Conservation (phyloP, 2,113 vertebrate genomes). For the Sinocyclocheilus grahami region DNA sequence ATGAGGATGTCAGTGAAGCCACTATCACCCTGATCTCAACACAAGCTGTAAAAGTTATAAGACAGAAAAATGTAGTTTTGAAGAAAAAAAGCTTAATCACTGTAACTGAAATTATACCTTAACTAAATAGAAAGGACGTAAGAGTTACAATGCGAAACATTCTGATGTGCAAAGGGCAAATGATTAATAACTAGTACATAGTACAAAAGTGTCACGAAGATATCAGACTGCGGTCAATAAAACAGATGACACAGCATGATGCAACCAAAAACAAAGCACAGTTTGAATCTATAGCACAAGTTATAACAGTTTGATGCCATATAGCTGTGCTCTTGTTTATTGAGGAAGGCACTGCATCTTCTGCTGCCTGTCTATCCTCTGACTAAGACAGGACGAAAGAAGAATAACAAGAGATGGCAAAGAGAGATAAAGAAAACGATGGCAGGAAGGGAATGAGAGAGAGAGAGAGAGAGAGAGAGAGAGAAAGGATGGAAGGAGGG, state of each 20-base stretch:
- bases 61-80: too few relatives aligned
- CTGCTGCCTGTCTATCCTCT: neutral
- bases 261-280: neutral
- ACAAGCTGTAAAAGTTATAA: neutral
- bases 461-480: neutral
- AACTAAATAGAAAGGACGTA: too few relatives aligned
- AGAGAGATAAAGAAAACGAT: slow-evolving; percentile 21
- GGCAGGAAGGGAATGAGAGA: neutral
- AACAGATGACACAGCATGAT: slow-evolving; percentile 3
- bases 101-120: too few relatives aligned
- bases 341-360: neutral
- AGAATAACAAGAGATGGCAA: slow-evolving; percentile 20
- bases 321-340: neutral
- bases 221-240: neutral
- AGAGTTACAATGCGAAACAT: too few relatives aligned
- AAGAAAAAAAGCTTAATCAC: too few relatives aligned
- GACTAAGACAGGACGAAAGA: neutral
- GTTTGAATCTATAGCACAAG: neutral
- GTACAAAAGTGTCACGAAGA: neutral
- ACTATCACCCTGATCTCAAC: slow-evolving; percentile 56
- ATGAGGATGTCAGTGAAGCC: slow-evolving; percentile 66
- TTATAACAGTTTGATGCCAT: neutral
- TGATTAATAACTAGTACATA: neutral
- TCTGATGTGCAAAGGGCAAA: neutral
- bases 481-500: slow-evolving; percentile 4